A percentile compares a stretch with the other conserved stretches of the same genome.
These are phyloP conservation scores for Bombus waltoni DNA, from an alignment of 1,140 invertebrate species.

Conservation along the genomic window DNA sequence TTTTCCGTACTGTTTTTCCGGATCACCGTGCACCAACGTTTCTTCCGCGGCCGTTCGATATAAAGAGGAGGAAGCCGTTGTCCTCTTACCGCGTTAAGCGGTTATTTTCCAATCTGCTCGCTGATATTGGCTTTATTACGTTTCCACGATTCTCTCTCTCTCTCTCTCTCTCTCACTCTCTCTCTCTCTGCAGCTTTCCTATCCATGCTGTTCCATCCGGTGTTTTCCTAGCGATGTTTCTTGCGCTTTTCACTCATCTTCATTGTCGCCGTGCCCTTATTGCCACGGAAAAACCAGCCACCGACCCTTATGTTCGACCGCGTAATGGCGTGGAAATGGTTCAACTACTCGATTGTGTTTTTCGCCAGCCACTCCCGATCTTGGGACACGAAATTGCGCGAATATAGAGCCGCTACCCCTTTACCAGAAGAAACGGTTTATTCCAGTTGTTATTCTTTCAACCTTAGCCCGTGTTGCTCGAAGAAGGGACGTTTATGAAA, in stretches of 20 bases:
- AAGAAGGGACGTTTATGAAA: not conserved
- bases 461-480: not conserved
- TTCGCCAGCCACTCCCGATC: not conserved
- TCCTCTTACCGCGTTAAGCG: conserved; percentile 52
- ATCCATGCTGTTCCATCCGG: not conserved
- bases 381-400: conserved; percentile 1
- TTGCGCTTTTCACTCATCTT: conserved; percentile 46
- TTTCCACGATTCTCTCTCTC: conserved; percentile 19
- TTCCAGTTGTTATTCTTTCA: not conserved
- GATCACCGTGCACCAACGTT: conserved; percentile 11
- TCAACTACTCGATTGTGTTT: conserved; percentile 14
- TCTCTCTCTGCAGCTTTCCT: not conserved
- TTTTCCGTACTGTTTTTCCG: conserved; percentile 28
- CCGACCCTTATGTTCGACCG: not conserved
- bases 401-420: not conserved
- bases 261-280: conserved; percentile 32
- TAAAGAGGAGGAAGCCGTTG: conserved; percentile 40
- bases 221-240: not conserved
- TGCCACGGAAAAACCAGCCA: conserved; percentile 3
- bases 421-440: conserved; percentile 3
- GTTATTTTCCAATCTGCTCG: conserved; percentile 67
- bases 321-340: conserved; percentile 25
- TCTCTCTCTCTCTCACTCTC: too few relatives aligned
- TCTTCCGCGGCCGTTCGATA: not conserved
- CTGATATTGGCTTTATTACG: conserved; percentile 70